These are phyloP conservation scores for Oplegnathus fasciatus DNA, from an alignment of 2,113 vertebrate species.

Conservation along the genomic window DNA sequence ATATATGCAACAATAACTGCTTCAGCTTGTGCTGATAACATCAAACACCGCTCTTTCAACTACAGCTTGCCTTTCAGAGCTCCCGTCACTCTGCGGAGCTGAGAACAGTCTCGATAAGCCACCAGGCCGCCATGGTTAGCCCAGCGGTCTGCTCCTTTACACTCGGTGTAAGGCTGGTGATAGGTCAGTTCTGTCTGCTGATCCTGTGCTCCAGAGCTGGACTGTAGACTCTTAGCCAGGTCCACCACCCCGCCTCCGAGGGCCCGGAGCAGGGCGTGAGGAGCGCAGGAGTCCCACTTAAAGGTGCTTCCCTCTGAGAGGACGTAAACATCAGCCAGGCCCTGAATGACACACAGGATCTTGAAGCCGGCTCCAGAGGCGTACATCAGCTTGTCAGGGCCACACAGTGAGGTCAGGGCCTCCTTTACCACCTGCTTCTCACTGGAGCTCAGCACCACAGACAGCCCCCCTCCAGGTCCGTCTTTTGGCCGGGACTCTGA, in stretches of 20 bases:
- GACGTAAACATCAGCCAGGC: conserved; percentile 82
- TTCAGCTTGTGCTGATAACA: not conserved
- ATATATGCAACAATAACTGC: conserved; percentile 17
- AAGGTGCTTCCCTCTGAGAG: conserved; percentile 88
- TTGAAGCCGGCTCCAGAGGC: conserved; percentile 87
- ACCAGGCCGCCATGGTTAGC: conserved; percentile 84
- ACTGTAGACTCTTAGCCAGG: conserved; percentile 70
- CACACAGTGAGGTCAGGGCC: conserved; percentile 72
- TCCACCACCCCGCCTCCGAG: conserved; percentile 84
- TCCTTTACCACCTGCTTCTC: conserved; percentile 80
- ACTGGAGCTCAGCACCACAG: conserved; percentile 85
- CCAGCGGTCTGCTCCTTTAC: conserved; percentile 81
- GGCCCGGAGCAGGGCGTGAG: conserved; percentile 85
- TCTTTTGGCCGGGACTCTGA: conserved; percentile 68
- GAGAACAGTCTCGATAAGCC: conserved; percentile 80
- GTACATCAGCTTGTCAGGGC: conserved; percentile 75
- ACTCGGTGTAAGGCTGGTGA: conserved; percentile 67
- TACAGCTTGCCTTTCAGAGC: conserved; percentile 80
- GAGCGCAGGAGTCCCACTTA: conserved; percentile 87
- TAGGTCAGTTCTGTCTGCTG: conserved; percentile 81
- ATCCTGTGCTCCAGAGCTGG: not conserved
- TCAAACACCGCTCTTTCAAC: not conserved
- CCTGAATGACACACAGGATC: conserved; percentile 86
- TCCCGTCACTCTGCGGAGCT: conserved; percentile 70
- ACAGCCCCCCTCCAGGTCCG: conserved; percentile 51